Conservation (phyloP, 1,140 invertebrate species). For the Leptopilina clavipes region DNA sequence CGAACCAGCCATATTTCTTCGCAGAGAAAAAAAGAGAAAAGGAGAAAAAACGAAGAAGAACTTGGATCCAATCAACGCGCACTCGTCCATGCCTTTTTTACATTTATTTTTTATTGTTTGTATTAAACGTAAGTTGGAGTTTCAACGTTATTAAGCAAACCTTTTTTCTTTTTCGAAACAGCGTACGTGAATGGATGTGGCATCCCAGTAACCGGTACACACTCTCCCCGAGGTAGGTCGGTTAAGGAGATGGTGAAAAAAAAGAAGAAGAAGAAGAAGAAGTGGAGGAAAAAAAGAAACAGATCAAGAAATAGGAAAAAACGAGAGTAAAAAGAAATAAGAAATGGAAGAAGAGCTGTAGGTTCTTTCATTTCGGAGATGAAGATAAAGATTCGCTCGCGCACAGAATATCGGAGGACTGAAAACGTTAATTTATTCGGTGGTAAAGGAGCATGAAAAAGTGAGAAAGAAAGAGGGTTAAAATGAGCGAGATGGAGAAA, state of each 20-base stretch:
- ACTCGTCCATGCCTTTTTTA: slow-evolving; percentile 6
- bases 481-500: slow-evolving; percentile 34
- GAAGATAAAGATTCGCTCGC: slow-evolving; percentile 51
- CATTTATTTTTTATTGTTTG: slow-evolving; percentile 30
- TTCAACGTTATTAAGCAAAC: slow-evolving; percentile 40
- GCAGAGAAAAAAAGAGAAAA: neutral
- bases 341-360: slow-evolving; percentile 39
- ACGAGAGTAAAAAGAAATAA: slow-evolving; percentile 10
- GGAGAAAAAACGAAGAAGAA: neutral
- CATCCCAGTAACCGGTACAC: slow-evolving; percentile 1
- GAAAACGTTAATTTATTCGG: slow-evolving; percentile 71
- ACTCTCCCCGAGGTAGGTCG: slow-evolving; percentile 32
- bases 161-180: neutral
- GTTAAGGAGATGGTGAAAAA: slow-evolving; percentile 17
- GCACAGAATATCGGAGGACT: slow-evolving; percentile 65
- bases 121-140: slow-evolving; percentile 19
- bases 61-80: slow-evolving; percentile 30
- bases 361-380: slow-evolving; percentile 54
- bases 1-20: neutral
- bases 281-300: neutral
- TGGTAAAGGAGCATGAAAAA: slow-evolving; percentile 61
- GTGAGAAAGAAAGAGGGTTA: slow-evolving; percentile 40
- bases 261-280: neutral
- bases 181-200: slow-evolving; percentile 31
- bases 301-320: slow-evolving; percentile 33